These are phyloP conservation scores for Oceanodroma leucorhoa DNA, from an alignment of 2,797 vertebrate genomes.

Conservation along the genomic window DNA sequence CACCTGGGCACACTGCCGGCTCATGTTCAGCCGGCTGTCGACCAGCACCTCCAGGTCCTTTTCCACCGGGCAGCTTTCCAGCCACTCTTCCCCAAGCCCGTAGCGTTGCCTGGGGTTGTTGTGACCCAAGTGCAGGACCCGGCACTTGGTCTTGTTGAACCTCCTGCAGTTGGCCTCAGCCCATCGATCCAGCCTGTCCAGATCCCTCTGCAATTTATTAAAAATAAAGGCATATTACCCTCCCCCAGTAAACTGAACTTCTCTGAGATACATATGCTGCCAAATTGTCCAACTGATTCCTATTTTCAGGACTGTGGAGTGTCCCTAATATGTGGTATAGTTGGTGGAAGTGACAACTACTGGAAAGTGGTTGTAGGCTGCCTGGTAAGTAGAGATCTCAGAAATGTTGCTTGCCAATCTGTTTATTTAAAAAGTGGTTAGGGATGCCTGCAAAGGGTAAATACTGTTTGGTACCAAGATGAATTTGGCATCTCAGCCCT, in stretches of 20 bases:
- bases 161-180: no score
- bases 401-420: neutral
- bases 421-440: neutral
- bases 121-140: no score
- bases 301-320: neutral
- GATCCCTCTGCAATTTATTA: no score
- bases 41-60: no score
- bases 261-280: neutral
- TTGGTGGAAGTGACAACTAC: neutral
- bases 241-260: neutral
- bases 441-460: neutral
- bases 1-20: no score
- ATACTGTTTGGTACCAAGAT: accelerated
- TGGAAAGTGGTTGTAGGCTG: neutral
- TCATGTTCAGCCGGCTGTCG: no score
- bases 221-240: neutral
- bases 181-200: no score
- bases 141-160: no score
- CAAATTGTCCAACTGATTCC: neutral
- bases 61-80: no score
- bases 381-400: neutral
- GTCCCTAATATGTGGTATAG: neutral
- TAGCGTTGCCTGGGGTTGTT: no score
- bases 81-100: no score
- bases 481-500: neutral